Evolutionary conservation across 2,888 invertebrate genomes (phyloP).

Genomic region (Heterodera filipjevi): DNA sequence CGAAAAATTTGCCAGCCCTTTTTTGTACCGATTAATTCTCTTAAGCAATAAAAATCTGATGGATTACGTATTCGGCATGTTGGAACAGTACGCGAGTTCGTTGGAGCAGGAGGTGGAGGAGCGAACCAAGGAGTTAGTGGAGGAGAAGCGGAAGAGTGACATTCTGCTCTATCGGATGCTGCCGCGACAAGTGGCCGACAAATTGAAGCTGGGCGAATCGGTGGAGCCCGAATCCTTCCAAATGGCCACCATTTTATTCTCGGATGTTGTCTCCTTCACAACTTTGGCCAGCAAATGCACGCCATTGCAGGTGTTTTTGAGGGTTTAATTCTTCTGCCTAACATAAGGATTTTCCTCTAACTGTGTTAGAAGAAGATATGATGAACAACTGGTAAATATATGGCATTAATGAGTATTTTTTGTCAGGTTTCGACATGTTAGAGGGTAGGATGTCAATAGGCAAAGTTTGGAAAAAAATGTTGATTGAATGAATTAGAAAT

Average conservation of each 20-base stretch:
- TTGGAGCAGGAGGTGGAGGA: slow-evolving; percentile 49
- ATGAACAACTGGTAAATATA: too few species aligned
- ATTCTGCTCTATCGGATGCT: slow-evolving; percentile 47
- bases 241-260: slow-evolving; percentile 59
- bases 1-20: too few species aligned
- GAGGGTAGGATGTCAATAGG: too few species aligned
- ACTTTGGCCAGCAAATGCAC: slow-evolving; percentile 56
- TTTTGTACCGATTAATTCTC: neutral
- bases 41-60: slow-evolving; percentile 52
- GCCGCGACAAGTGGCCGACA: slow-evolving; percentile 50
- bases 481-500: too few species aligned
- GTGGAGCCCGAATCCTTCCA: slow-evolving; percentile 60
- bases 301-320: slow-evolving; percentile 59
- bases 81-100: slow-evolving; percentile 50
- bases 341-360: too few species aligned
- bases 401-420: too few species aligned
- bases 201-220: slow-evolving; percentile 55
- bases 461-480: too few species aligned
- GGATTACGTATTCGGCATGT: slow-evolving; percentile 62
- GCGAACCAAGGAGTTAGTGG: slow-evolving; percentile 45
- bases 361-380: too few species aligned
- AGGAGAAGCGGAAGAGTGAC: slow-evolving; percentile 49
- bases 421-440: too few species aligned
- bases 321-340: too few species aligned
- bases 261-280: slow-evolving; percentile 62